phyloP scores from a whole-genome alignment of 1,140 invertebrate species.

The Heliothis virescens region DNA sequence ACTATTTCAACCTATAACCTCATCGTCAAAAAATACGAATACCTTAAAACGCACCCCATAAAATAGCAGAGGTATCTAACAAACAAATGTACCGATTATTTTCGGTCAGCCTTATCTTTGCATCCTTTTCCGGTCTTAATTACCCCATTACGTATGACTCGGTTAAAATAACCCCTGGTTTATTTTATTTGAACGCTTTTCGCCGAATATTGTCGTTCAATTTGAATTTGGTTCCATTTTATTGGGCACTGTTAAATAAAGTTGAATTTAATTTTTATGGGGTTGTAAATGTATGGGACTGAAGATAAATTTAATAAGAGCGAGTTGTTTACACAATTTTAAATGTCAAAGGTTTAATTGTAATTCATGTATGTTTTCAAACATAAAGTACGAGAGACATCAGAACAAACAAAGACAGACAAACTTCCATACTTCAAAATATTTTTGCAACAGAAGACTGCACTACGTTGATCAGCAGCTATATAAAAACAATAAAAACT shows the following conservation, averaged over 20 bases:
- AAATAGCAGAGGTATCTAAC: conserved; percentile 10
- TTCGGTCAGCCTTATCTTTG: conserved; percentile 33
- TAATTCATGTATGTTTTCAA: too few relatives aligned
- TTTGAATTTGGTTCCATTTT: conserved; percentile 11
- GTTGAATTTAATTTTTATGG: conserved; percentile 6
- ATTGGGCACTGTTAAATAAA: conserved; percentile 15
- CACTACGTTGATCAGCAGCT: background rate
- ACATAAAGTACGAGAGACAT: too few relatives aligned
- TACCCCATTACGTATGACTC: conserved; percentile 38
- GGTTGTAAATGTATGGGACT: background rate
- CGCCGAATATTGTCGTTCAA: conserved; percentile 22
- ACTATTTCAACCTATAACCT: background rate
- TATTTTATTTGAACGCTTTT: conserved; percentile 23
- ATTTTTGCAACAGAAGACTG: background rate
- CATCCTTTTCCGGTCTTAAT: conserved; percentile 44
- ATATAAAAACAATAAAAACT: conserved; percentile 33
- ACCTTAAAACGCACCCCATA: background rate
- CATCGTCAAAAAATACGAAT: background rate
- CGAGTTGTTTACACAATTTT: too few relatives aligned
- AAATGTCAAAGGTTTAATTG: too few relatives aligned
- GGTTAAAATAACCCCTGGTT: conserved; percentile 25
- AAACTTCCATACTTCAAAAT: background rate
- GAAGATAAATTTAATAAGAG: background rate
- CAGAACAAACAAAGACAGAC: too few relatives aligned
- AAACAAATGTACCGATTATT: conserved; percentile 41